A percentile compares a stretch with the other conserved stretches of the same genome.
These are phyloP conservation scores for Chrysolophus pictus DNA, from an alignment of 2,797 vertebrate species.

Conservation along the genomic window DNA sequence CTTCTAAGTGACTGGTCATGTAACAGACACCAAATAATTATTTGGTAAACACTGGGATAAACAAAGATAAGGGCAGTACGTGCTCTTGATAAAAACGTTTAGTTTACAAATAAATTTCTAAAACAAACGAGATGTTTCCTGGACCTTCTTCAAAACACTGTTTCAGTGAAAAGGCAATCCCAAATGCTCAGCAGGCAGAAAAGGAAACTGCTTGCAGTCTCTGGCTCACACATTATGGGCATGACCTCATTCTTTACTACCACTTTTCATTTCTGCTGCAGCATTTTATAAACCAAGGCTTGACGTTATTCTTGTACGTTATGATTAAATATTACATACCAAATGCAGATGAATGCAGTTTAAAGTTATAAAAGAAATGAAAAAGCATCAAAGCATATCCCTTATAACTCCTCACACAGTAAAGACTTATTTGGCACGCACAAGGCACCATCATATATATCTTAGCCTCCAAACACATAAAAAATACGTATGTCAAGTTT, in stretches of 20 bases:
- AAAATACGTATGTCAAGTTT: not conserved
- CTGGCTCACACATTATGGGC: conserved; percentile 49
- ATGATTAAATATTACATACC: not conserved
- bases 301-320: not conserved
- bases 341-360: not conserved
- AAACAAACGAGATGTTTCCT: conserved; percentile 4
- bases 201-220: conserved; percentile 41
- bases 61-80: accelerated
- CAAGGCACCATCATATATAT: not conserved
- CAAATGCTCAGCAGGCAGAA: conserved; percentile 47
- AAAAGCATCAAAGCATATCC: not conserved
- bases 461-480: not conserved
- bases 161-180: conserved; percentile 29
- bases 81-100: not conserved
- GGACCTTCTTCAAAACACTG: not conserved
- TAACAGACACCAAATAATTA: not conserved
- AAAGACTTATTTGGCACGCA: not conserved
- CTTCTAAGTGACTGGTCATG: not conserved
- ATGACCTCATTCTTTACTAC: conserved; percentile 59
- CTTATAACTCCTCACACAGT: not conserved
- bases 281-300: not conserved
- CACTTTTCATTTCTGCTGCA: conserved; percentile 44
- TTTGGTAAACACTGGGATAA: not conserved
- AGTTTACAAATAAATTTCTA: not conserved
- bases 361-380: not conserved